Evolutionary conservation across 2,113 vertebrate genomes (phyloP).

Genomic region (Dicentrarchus labrax): DNA sequence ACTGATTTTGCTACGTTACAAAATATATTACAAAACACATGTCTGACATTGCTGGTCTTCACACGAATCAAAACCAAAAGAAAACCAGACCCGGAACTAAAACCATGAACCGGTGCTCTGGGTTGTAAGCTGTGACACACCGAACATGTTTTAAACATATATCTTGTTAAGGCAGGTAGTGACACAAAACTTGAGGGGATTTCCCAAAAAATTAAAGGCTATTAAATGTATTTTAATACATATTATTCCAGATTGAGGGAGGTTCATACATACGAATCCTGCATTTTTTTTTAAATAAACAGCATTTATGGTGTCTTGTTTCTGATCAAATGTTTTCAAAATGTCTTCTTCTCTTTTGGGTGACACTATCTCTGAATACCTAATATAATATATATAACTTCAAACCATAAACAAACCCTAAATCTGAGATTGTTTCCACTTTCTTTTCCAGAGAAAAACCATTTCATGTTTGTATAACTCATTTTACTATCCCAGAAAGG

Average conservation of each 20-base stretch:
- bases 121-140: neutral
- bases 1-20: neutral
- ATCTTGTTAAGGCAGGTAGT: too few relatives aligned
- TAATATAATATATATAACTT: too few relatives aligned
- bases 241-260: neutral
- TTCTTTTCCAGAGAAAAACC: neutral
- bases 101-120: neutral
- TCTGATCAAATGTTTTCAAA: too few relatives aligned
- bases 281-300: too few relatives aligned
- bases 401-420: neutral
- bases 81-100: constrained; percentile 7
- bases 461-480: neutral
- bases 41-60: neutral
- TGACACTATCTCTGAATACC: neutral
- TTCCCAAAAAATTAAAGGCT: neutral
- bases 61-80: neutral
- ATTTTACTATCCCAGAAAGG: too few relatives aligned
- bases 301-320: too few relatives aligned
- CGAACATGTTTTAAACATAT: neutral
- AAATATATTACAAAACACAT: neutral
- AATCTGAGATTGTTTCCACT: neutral
- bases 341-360: too few relatives aligned
- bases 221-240: neutral
- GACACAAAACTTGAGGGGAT: neutral
- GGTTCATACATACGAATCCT: neutral